phyloP scores from a whole-genome alignment of 2,797 vertebrate species.

The Agapornis canus region DNA sequence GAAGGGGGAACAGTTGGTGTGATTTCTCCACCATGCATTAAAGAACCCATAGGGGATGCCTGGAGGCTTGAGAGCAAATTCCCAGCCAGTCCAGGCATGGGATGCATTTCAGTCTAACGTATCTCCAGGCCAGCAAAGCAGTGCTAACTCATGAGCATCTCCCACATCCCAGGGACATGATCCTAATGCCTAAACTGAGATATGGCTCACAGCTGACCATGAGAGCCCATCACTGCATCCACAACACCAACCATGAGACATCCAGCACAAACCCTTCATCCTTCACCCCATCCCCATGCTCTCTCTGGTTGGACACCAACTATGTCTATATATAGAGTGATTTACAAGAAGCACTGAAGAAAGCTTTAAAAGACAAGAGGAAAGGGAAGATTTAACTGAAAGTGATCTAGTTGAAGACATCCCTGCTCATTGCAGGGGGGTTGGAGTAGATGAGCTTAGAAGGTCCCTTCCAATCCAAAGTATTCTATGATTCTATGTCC shows the following conservation, averaged over 20 bases:
- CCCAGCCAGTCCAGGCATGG: neutral
- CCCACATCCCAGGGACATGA: neutral
- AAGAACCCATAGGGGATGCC: neutral
- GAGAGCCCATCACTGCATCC: neutral
- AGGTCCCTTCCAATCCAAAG: neutral
- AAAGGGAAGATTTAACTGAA: neutral
- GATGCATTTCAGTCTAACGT: neutral
- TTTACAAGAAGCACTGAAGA: neutral
- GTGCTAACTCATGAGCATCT: neutral
- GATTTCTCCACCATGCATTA: neutral
- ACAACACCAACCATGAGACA: fast-evolving
- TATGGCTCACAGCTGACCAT: neutral
- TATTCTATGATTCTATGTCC: neutral
- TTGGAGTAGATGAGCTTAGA: neutral
- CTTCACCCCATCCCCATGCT: neutral
- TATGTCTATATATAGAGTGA: fast-evolving
- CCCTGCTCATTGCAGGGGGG: neutral
- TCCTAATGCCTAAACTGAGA: neutral
- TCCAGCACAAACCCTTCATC: neutral
- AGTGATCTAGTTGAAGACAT: neutral
- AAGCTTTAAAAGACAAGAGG: neutral
- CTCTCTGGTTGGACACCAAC: fast-evolving
- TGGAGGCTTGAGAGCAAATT: neutral
- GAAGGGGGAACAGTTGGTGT: neutral
- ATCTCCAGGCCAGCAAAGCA: neutral